Conservation (phyloP, 2,888 invertebrate species). For the Rhagonycha fulva region DNA sequence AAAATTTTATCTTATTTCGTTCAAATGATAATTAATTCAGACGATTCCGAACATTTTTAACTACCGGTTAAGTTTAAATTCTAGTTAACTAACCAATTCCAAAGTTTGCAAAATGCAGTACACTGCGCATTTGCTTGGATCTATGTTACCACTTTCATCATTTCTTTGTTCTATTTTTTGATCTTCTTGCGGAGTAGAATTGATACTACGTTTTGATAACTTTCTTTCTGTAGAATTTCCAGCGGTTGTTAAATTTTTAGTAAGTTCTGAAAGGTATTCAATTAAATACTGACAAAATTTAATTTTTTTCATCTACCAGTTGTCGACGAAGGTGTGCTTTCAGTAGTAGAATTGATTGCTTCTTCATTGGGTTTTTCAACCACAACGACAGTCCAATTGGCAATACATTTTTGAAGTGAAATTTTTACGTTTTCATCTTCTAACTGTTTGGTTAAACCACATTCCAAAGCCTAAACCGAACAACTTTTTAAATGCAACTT, state of each 20-base stretch:
- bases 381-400: conserved; percentile 40
- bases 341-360: background rate
- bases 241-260: background rate
- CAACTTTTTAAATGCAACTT: background rate
- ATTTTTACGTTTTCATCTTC: conserved; percentile 62
- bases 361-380: background rate
- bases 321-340: background rate
- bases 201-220: background rate
- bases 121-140: conserved; percentile 49
- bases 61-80: too few species aligned
- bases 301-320: background rate
- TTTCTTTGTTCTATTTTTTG: background rate
- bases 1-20: too few species aligned
- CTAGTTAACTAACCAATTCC: conserved; percentile 62
- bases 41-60: too few species aligned
- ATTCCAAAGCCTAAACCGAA: conserved; percentile 45
- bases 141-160: background rate
- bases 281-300: background rate
- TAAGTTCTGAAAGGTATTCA: background rate
- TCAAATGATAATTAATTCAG: too few species aligned
- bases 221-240: background rate
- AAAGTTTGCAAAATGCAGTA: conserved; percentile 74
- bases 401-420: conserved; percentile 62
- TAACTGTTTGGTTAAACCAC: conserved; percentile 47
- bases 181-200: background rate